Evolutionary conservation across 2,113 vertebrate species (phyloP), one percentile per base, ranked within the genome.

Genomic region (Urocolius indicus): DNA sequence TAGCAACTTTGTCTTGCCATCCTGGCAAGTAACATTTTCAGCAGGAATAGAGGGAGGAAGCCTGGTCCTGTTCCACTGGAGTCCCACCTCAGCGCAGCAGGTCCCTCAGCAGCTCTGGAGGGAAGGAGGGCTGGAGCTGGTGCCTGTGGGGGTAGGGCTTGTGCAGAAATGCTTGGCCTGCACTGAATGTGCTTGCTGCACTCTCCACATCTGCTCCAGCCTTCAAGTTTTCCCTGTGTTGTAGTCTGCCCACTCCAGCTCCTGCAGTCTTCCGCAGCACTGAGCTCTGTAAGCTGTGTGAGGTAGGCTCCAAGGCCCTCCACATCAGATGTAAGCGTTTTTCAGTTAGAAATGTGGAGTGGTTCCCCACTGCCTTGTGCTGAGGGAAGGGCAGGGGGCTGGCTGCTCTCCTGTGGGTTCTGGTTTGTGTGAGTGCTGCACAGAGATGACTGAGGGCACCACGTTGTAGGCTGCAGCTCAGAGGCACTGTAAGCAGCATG

Each of bases 121-220:
- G 27, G 51, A 73, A 36, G 51, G 24, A 14, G 5, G 0, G 0
- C 30, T 0, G 10, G 57, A 92, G 65, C 76, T 57, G 78, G 41
- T 77, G 81, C n/a, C 67, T 4, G 32, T 67, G 76, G 57, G 90
- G 46, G 75, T 48, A 74, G 94, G 68, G 87, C 68, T 73, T 32
- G 43, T 43, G 6, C 15, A 75, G 54, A 63, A 96, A 93, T 92
- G 89, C 46, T 69, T 71, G 84, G 84, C 41, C 5, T 62, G 81
- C 9, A 5, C 48, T 82, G 84, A 91, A 87, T 96, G 87, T 26
- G 20, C 69, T 61, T 93, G 87, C 71, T 74, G 36, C 9, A 38
- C 73, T 90, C 4, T 78, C 83, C 48, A 6, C 29, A 32, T 84
- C 61, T 65, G 49, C 49, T 2, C 21, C 16, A 6, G 9, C 4